Base-by-base conservation (phyloP, 2,797 vertebrate species). In the Phaenicophaeus curvirostris region DNA sequence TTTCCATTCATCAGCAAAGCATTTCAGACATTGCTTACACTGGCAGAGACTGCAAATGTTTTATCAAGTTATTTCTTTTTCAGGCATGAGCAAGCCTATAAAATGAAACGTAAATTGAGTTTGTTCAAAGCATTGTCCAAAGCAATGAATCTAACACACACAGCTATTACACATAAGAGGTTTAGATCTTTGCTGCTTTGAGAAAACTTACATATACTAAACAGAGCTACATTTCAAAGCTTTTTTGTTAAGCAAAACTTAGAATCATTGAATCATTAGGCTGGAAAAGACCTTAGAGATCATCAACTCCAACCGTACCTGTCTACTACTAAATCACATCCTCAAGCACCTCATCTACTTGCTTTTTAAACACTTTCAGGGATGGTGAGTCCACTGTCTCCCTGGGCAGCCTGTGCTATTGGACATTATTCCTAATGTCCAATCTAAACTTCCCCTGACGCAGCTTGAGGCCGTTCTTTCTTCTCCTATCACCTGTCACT, bases 41-140 rank as follows among this genome's bases (percentile, higher is more conserved):
- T 80, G 68, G 11, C 82, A 95, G 65, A 4, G 19, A 46, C 41
- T 92, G 72, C 58, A 78, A 78, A 86, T 53, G 37, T 88, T 91
- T 91, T 88, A 83, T 90, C 54, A 73, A 77, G 54, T 48, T 73
- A 41, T 63, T 94, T 93, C 35, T 87, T 93, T 90, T 88, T 71
- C 88, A 92, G 48, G 67, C 74, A 90, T 71, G 67, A 95, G 61
- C 24, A 82, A 85, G 6, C 19, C 78, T 57, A 18, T 65, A 48
- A 95, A 95, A 94, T 63, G 31, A 87, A 96, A 89, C 37, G 72
- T 72, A 89, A 95, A 94, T 82, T 74, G 63, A 89, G 54, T 89
- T 84, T 85, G 63, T 90, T 87, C 77, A 79, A 88, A 87, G 71
- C 65, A 65, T 89, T 86, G 77, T 87, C 71, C 71, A 68, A 71